Conservation (phyloP, 2,797 vertebrate species). For the Rhodeus uyekii region DNA sequence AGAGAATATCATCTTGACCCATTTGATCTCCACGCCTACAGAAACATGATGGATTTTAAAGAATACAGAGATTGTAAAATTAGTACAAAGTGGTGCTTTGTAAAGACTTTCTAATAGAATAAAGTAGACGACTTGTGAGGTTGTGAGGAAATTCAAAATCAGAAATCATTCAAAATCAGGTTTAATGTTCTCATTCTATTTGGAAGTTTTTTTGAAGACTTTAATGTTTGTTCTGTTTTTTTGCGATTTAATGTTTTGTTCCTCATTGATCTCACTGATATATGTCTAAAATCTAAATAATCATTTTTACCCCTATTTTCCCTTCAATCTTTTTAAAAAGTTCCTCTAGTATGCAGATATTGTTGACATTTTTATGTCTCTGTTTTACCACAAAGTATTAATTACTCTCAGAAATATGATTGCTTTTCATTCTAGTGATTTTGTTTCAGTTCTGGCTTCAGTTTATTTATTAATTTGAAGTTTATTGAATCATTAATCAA, state of each 20-base stretch:
- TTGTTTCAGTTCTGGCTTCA: neutral
- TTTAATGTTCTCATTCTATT: neutral
- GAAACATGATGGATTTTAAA: neutral
- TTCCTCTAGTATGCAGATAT: neutral
- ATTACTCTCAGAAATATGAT: neutral
- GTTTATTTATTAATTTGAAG: no score
- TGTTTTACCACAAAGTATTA: neutral
- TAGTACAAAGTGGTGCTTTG: neutral
- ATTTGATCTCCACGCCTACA: neutral
- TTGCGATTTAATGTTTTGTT: neutral
- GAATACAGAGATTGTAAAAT: conserved; percentile 13
- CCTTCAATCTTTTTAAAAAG: neutral
- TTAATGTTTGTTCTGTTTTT: neutral
- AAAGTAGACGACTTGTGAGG: neutral
- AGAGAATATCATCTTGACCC: conserved; percentile 26
- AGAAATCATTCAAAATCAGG: neutral
- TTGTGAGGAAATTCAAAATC: neutral
- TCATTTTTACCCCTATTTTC: neutral
- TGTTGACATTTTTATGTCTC: neutral
- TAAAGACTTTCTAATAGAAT: neutral
- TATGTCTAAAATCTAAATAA: neutral
- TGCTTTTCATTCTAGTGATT: neutral
- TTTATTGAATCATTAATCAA: no score
- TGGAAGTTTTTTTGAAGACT: neutral
- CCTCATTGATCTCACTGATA: neutral